Evolutionary conservation across 1,140 invertebrate genomes (phyloP), one percentile per base, ranked within the genome.

Genomic region (Anagrus nilaparvatae): DNA sequence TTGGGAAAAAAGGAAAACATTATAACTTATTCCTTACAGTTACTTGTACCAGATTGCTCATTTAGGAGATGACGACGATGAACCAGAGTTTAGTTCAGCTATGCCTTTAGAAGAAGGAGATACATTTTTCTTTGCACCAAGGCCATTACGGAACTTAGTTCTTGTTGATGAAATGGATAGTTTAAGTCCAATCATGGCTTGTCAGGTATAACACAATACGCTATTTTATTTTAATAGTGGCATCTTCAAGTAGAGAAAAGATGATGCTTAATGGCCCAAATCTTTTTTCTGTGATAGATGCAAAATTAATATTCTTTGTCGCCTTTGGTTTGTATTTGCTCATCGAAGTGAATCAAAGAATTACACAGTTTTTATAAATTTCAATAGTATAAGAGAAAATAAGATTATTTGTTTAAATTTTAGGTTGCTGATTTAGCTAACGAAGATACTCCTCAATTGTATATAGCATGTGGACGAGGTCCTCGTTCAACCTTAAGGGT

Each of bases 1-100:
- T 29, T 21, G 2, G 3, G 35, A n/a, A n/a, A n/a, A 10, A n/a
- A 41, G 14, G 24, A 35, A 25, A 18, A 19, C 17, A 0, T 27
- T 13, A 28, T 16, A n/a, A 38, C 5, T 27, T 20, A 8, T 17
- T 7, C 17, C 12, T 42, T 38, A 17, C 17, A 97, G 92, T 65
- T 94, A 94, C 58, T 63, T 99, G 1, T 99, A 99, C 59, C 95
- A 99, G 77, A 99, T 99, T 64, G 93, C 95, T 12, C 91, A 97
- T 68, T 74, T 99, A 47, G 97, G 95, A 21, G 97, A 99, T 72
- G 94, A 98, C 63, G 96, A 99, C 67, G 96, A 98, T 68, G 95
- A 99, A 56, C 91, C 95, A 4, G 94, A 98, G 65, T 99, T 99
- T 59, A 97, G 92, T 64, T 97, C 93, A 31, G 90, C 89, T 9